These are phyloP conservation scores for Charanyca ferruginea DNA, from an alignment of 2,888 invertebrate genomes.

Conservation along the genomic window DNA sequence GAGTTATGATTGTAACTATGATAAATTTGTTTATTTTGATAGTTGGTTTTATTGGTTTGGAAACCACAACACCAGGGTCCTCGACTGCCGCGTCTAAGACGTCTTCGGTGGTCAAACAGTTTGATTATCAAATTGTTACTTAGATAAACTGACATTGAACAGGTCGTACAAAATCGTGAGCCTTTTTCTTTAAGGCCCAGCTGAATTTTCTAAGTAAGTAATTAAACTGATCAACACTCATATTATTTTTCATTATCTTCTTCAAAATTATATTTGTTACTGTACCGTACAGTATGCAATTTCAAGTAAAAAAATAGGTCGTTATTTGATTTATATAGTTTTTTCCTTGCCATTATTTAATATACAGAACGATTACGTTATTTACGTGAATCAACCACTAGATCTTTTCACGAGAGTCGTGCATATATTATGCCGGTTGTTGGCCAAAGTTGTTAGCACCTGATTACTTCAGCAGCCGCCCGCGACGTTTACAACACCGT, in stretches of 20 bases:
- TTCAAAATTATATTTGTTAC: no score
- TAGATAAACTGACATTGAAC: background rate
- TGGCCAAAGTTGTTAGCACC: conserved; percentile 30
- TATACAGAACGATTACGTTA: background rate
- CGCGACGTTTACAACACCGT: conserved; percentile 30
- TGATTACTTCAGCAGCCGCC: conserved; percentile 28
- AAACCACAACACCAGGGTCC: no score
- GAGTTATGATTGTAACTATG: conserved; percentile 6
- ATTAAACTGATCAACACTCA: background rate
- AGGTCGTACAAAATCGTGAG: no score
- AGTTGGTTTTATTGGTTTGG: background rate
- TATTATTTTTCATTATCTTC: no score
- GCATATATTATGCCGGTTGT: background rate
- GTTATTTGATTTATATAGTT: no score
- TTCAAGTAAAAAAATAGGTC: no score
- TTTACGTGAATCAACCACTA: background rate
- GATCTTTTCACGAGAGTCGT: background rate
- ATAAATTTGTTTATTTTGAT: conserved; percentile 24
- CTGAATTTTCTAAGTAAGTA: background rate
- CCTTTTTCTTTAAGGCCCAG: background rate
- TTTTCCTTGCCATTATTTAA: background rate
- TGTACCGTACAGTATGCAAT: no score
- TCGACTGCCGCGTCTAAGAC: background rate
- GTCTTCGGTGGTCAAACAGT: background rate
- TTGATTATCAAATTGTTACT: background rate